Base-by-base conservation (phyloP, 1,140 invertebrate species). In the Trichoplusia ni region DNA sequence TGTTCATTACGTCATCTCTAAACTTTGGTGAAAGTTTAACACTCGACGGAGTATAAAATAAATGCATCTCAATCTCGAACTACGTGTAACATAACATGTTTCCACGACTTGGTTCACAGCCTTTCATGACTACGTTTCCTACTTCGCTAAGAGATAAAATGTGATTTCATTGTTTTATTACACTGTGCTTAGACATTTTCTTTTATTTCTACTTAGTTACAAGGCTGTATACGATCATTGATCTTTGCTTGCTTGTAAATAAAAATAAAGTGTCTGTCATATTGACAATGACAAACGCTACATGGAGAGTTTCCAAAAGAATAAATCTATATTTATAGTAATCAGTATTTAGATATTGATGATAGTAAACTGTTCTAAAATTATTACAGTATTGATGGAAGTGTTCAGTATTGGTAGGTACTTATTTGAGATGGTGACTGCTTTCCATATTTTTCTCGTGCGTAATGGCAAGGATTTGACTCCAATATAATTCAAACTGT, bases 11-110 rank as follows among this genome's bases (percentile, higher is more conserved):
- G 51, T 27, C 19, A 54, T 25, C n/a, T 38, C 11, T 54, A 38
- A 40, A 54, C 16, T 51, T 49, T 18, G 14, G 51, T 40, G 51
- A 54, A 54, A 54, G 51, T 54, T 54, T 54, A 38, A 11, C 11
- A 27, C n/a, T n/a, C n/a, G n/a, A n/a, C n/a, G n/a, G n/a, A n/a
- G n/a, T n/a, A n/a, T n/a, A n/a, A n/a, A n/a, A n/a, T n/a, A n/a
- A n/a, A n/a, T n/a, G n/a, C n/a, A n/a, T n/a, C n/a, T n/a, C n/a
- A n/a, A n/a, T n/a, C n/a, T n/a, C n/a, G n/a, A n/a, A n/a, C n/a
- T n/a, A n/a, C n/a, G n/a, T n/a, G n/a, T n/a, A n/a, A n/a, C n/a
- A n/a, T n/a, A n/a, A n/a, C n/a, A n/a, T n/a, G n/a, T n/a, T n/a
- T n/a, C n/a, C n/a, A n/a, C n/a, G n/a, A n/a, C n/a, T n/a, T n/a